phyloP scores from a whole-genome alignment of 2,888 invertebrate genomes.

The Busseola fusca region DNA sequence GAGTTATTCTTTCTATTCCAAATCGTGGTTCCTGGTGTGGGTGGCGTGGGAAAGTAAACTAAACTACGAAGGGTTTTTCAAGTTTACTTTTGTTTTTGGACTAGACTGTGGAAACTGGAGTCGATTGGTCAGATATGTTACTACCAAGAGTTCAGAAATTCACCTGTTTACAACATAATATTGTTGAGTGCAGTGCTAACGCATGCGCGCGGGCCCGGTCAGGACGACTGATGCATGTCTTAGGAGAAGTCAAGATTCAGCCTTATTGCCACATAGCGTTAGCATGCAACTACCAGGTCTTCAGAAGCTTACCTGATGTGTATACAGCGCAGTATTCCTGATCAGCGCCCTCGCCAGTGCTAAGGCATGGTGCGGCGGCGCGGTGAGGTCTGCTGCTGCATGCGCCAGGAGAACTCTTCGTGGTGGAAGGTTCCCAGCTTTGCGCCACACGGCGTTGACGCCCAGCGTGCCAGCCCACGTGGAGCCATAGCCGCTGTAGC shows the following conservation, averaged over 20 bases:
- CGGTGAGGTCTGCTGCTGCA: conserved; percentile 95
- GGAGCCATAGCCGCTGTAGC: conserved; percentile 95
- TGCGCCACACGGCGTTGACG: conserved; percentile 94
- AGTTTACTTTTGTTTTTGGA: too few species aligned
- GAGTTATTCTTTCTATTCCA: too few species aligned
- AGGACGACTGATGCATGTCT: conserved; percentile 96
- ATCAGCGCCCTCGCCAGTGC: conserved; percentile 95
- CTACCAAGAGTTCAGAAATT: too few species aligned
- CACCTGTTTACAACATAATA: too few species aligned
- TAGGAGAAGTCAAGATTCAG: conserved; percentile 92
- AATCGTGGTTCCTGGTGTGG: too few species aligned
- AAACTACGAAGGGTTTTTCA: too few species aligned
- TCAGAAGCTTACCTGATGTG: conserved; percentile 91
- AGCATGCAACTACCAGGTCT: neutral
- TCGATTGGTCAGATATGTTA: too few species aligned
- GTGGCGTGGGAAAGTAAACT: too few species aligned
- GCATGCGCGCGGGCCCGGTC: conserved; percentile 95
- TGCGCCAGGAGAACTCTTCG: conserved; percentile 91
- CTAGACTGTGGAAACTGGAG: too few species aligned
- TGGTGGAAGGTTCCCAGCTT: conserved; percentile 93
- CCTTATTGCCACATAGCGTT: conserved; percentile 94
- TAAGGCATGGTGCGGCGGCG: conserved; percentile 96
- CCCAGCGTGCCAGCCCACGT: conserved; percentile 92
- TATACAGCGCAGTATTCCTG: conserved; percentile 94
- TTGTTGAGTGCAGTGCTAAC: conserved; percentile 94